Conservation (phyloP, 2,888 invertebrate genomes). For the Penaeus monodon region DNA sequence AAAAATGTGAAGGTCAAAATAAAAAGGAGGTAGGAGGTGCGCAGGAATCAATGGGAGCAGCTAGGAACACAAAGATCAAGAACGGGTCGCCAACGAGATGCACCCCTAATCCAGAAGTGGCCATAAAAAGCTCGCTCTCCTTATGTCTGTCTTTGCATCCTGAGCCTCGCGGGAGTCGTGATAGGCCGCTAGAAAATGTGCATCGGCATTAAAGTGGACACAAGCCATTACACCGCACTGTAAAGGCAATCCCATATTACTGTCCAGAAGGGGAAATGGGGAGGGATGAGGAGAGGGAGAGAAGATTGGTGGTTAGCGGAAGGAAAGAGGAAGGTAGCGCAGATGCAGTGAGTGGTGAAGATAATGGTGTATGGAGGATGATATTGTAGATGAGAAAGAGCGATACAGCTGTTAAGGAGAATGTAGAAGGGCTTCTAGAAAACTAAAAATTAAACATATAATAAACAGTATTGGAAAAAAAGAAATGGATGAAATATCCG, state of each 20-base stretch:
- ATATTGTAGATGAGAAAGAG: background rate
- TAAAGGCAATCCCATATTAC: constrained; percentile 58
- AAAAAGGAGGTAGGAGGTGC: no score
- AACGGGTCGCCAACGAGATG: constrained; percentile 23
- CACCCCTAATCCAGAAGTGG: constrained; percentile 40
- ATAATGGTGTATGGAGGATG: background rate
- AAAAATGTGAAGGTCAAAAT: no score
- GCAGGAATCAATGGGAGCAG: background rate
- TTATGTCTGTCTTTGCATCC: constrained; percentile 54
- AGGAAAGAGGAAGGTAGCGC: constrained; percentile 1
- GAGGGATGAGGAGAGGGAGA: constrained; percentile 21
- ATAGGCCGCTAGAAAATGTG: constrained; percentile 56
- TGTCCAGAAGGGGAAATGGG: constrained; percentile 22
- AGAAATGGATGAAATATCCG: no score
- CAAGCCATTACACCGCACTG: constrained; percentile 53
- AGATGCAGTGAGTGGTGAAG: background rate
- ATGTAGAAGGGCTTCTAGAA: no score
- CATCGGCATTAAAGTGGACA: constrained; percentile 59
- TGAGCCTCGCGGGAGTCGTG: constrained; percentile 38
- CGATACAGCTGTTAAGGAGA: no score
- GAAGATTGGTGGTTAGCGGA: constrained; percentile 10
- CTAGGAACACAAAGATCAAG: background rate
- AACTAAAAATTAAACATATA: no score
- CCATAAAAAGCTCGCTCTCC: constrained; percentile 45
- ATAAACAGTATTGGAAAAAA: no score